Evolutionary conservation across 2,888 invertebrate species (phyloP).

Genomic region (Trypoxylon attenuatum): DNA sequence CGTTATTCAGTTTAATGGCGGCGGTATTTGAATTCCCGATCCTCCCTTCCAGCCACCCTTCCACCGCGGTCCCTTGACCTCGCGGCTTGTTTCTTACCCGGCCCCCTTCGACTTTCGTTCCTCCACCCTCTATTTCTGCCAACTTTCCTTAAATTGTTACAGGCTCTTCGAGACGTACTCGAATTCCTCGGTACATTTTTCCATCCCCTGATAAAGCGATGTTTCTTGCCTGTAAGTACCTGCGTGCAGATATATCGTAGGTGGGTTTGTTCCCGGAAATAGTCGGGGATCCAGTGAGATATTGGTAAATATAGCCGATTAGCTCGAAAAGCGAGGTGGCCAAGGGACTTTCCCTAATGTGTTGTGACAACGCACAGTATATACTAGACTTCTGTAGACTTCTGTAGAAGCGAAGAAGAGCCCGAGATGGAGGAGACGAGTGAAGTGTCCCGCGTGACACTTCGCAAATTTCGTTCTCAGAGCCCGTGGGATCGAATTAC

Average conservation of each 20-base stretch:
- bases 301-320: not conserved
- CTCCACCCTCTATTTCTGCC: conserved; percentile 1
- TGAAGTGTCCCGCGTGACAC: not conserved
- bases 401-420: not conserved
- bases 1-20: conserved; percentile 74
- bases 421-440: not conserved
- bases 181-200: no score
- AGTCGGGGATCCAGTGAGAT: not conserved
- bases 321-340: no score
- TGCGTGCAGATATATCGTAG: no score
- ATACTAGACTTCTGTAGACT: no score
- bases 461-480: conserved; percentile 8
- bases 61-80: not conserved
- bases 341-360: not conserved
- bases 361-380: not conserved
- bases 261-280: not conserved
- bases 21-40: conserved; percentile 74
- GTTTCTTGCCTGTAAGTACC: no score
- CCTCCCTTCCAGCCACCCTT: conserved; percentile 48
- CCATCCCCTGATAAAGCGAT: no score
- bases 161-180: no score
- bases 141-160: conserved; percentile 23
- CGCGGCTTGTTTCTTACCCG: not conserved
- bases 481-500: conserved; percentile 35
- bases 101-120: conserved; percentile 7